phyloP scores from a whole-genome alignment of 2,113 vertebrate species.

The Poecilia latipinna region DNA sequence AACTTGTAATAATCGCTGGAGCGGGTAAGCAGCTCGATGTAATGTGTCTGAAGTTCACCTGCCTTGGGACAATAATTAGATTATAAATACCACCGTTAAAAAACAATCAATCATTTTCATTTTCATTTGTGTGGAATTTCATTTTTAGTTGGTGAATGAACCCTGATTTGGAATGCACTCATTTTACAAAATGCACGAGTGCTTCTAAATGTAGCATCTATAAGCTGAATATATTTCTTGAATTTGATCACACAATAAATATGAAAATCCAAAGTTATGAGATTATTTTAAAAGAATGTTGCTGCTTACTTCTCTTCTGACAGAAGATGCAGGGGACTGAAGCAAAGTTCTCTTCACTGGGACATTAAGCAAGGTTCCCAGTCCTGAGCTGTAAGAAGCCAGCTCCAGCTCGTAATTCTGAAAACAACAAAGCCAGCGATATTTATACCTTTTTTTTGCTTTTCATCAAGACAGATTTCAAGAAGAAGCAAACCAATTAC shows the following conservation, averaged over 20 bases:
- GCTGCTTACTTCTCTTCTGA: slow-evolving; percentile 88
- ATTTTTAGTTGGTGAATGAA: neutral
- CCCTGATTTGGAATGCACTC: neutral
- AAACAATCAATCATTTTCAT: neutral
- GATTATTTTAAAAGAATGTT: neutral
- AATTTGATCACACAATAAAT: neutral
- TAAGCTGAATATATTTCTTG: neutral
- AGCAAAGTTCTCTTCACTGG: slow-evolving; percentile 92
- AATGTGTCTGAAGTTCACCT: slow-evolving; percentile 86
- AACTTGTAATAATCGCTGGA: slow-evolving; percentile 93
- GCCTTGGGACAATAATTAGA: slow-evolving; percentile 76
- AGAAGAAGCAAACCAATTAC: slow-evolving; percentile 59
- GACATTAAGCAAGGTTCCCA: slow-evolving; percentile 94
- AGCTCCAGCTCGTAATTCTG: slow-evolving; percentile 96
- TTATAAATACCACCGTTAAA: neutral
- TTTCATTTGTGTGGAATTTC: neutral
- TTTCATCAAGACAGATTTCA: neutral
- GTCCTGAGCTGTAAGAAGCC: slow-evolving; percentile 90
- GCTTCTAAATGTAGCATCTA: neutral
- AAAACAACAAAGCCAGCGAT: slow-evolving; percentile 24
- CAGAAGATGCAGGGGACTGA: slow-evolving; percentile 88
- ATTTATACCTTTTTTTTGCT: neutral
- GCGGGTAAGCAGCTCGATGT: slow-evolving; percentile 93
- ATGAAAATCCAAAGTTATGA: neutral
- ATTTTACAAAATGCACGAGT: neutral